These are phyloP conservation scores for Platorchestia sp. DNA, from an alignment of 1,140 invertebrate genomes.

Conservation along the genomic window DNA sequence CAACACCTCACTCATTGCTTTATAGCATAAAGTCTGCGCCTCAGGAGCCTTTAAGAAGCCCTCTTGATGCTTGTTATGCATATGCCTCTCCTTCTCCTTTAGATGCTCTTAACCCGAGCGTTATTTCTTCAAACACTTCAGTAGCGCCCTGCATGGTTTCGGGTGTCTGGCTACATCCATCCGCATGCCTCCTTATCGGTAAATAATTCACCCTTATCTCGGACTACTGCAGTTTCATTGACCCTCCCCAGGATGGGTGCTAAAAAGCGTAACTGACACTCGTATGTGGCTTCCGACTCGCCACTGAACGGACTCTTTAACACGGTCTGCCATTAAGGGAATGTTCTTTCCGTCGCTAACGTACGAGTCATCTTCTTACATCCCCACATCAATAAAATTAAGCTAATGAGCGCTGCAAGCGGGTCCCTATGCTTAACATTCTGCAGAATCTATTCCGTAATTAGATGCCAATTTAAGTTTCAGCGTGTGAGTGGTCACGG, in stretches of 20 bases:
- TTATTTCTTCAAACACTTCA: slow-evolving; percentile 44
- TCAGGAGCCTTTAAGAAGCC: neutral
- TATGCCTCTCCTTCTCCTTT: slow-evolving; percentile 11
- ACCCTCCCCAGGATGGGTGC: neutral
- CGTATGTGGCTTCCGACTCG: neutral
- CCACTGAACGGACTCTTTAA: neutral
- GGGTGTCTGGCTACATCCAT: neutral
- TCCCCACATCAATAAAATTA: neutral
- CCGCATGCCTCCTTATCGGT: neutral
- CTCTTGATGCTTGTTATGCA: slow-evolving; percentile 28
- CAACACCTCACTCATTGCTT: slow-evolving; percentile 20
- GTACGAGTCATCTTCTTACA: neutral
- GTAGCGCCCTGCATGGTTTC: neutral
- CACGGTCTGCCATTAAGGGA: neutral
- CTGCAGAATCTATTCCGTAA: neutral
- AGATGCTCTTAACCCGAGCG: slow-evolving; percentile 23
- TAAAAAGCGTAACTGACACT: neutral
- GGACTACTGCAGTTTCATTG: neutral
- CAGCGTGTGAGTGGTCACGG: too few relatives aligned
- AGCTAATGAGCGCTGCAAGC: neutral
- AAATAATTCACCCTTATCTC: slow-evolving; percentile 1
- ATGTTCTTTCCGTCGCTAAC: neutral
- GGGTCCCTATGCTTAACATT: neutral
- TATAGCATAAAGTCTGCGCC: neutral
- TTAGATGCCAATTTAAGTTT: too few relatives aligned